Conservation (phyloP, 2,888 invertebrate species). For the Tipula confusa region DNA sequence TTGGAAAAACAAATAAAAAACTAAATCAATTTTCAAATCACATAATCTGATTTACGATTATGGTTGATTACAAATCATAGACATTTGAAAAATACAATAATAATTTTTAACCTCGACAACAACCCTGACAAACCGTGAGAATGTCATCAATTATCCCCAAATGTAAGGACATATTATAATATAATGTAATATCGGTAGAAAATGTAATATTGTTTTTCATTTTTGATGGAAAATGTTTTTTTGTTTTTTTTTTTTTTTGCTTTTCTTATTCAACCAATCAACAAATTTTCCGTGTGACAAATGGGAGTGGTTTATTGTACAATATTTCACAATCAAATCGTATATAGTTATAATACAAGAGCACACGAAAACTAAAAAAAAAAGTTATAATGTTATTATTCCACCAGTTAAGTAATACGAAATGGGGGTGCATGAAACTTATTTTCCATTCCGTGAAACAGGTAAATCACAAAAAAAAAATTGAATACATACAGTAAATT, state of each 20-base stretch:
- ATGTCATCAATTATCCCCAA: neutral
- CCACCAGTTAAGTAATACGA: conserved; percentile 1
- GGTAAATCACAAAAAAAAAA: neutral
- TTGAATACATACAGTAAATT: conserved; percentile 25
- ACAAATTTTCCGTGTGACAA: conserved; percentile 29
- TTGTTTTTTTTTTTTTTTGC: neutral
- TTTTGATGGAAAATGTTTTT: neutral
- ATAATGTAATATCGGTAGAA: neutral
- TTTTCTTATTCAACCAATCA: conserved; percentile 29
- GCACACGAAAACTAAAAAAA: neutral
- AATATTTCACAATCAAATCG: conserved; percentile 28
- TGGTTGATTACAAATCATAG: neutral
- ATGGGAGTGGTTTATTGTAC: conserved; percentile 29
- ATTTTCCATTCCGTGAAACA: neutral
- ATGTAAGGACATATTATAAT: neutral
- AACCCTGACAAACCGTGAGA: neutral
- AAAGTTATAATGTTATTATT: conserved; percentile 6
- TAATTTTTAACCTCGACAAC: neutral
- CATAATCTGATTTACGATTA: neutral
- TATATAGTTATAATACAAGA: neutral
- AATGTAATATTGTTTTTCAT: neutral
- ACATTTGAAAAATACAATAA: neutral
- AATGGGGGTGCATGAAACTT: conserved; percentile 1
- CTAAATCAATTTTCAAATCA: neutral
- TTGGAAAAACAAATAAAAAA: neutral